Percentiles rank a stretch among this genome's conserved stretches.
Evolutionary conservation across 2,888 invertebrate genomes (phyloP).

Genomic region (Cantharis nigra): DNA sequence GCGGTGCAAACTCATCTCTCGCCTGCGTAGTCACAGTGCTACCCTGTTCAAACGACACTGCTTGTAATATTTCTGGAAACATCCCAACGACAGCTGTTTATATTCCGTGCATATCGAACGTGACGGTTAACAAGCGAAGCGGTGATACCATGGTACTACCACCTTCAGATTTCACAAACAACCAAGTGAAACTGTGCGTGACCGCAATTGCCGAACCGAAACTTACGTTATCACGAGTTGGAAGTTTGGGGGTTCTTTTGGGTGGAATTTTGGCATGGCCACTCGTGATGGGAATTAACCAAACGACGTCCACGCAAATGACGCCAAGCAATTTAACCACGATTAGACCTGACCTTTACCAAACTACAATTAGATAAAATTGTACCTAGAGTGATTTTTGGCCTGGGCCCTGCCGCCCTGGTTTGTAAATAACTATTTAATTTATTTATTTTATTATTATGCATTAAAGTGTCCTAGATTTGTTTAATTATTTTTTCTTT

Average conservation of each 20-base stretch:
- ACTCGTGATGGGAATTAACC: background rate
- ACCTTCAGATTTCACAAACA: background rate
- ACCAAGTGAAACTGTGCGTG: background rate
- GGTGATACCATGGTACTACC: background rate
- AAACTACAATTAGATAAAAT: background rate
- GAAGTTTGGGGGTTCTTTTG: background rate
- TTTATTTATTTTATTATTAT: background rate
- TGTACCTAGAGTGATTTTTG: background rate
- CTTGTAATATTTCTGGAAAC: constrained; percentile 39
- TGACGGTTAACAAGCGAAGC: constrained; percentile 15
- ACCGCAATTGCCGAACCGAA: background rate
- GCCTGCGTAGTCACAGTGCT: constrained; percentile 46
- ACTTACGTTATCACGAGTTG: background rate
- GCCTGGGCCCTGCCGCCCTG: background rate
- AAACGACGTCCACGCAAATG: background rate
- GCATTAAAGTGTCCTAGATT: background rate
- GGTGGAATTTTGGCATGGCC: background rate
- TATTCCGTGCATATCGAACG: constrained; percentile 48
- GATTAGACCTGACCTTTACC: background rate
- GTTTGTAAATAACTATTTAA: background rate
- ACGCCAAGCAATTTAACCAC: background rate
- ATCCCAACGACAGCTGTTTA: constrained; percentile 40
- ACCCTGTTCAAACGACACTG: constrained; percentile 46
- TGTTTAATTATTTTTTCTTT: background rate
- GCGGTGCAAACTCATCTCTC: constrained; percentile 40